phyloP scores from a whole-genome alignment of 2,797 vertebrate species.

The Pangasius macronema region DNA sequence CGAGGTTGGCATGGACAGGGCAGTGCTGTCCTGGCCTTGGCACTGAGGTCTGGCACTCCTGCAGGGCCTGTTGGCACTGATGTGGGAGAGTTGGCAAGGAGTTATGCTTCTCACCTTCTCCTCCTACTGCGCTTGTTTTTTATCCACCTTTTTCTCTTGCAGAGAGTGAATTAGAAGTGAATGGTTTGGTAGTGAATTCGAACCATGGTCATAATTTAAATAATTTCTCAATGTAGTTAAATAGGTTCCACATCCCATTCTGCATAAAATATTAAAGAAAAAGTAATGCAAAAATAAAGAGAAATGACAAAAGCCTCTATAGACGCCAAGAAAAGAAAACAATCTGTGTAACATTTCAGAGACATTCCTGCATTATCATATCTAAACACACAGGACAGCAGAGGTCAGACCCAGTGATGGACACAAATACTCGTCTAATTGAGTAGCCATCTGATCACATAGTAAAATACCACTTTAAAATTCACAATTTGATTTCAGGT shows the following conservation, averaged over 20 bases:
- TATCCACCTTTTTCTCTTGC: constrained; percentile 6
- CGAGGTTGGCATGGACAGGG: constrained; percentile 11
- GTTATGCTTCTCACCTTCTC: constrained; percentile 25
- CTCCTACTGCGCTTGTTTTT: constrained; percentile 12
- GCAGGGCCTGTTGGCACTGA: constrained; percentile 30
- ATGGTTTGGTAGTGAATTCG: neutral
- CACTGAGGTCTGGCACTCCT: constrained; percentile 27
- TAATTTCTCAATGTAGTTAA: neutral
- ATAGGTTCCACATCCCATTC: neutral
- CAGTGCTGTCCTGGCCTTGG: constrained; percentile 26
- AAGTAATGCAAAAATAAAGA: neutral
- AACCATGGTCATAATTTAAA: neutral
- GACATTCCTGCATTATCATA: neutral
- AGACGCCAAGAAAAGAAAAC: neutral
- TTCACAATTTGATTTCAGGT: neutral
- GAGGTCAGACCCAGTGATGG: neutral
- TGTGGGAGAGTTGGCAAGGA: constrained; percentile 18
- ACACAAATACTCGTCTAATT: neutral
- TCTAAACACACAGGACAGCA: neutral
- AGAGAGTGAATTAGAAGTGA: neutral
- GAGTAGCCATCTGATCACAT: neutral
- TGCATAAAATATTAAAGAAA: neutral
- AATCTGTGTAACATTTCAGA: neutral
- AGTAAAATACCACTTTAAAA: neutral
- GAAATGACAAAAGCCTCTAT: neutral